Evolutionary conservation across 2,888 invertebrate species (phyloP).

Genomic region (Julus scandinavius): DNA sequence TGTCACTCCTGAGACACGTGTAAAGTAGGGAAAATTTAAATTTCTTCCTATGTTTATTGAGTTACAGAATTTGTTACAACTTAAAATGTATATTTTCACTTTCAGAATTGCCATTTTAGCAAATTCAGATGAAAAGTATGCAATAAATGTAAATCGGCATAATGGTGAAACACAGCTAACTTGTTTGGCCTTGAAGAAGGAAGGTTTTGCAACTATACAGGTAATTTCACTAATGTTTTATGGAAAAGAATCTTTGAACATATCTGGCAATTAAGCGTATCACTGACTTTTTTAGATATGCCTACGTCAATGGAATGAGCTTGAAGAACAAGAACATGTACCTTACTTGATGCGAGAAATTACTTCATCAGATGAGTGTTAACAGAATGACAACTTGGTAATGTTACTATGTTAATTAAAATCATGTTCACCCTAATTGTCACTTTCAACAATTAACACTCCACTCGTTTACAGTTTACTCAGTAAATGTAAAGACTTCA

Average conservation of each 20-base stretch:
- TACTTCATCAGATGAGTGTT: neutral
- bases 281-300: slow-evolving; percentile 24
- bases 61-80: neutral
- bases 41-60: neutral
- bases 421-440: no score
- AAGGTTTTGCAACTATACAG: neutral
- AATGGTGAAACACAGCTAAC: slow-evolving; percentile 26
- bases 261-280: neutral
- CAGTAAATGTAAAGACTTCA: no score
- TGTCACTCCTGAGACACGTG: neutral
- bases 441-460: no score
- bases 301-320: neutral
- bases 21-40: neutral
- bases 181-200: neutral
- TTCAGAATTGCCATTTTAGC: slow-evolving; percentile 45
- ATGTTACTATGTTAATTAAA: no score
- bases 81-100: neutral
- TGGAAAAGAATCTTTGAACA: neutral
- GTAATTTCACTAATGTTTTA: neutral
- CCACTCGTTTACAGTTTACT: no score
- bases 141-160: neutral
- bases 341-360: slow-evolving; percentile 47
- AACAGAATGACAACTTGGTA: neutral
- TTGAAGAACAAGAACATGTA: slow-evolving; percentile 19
- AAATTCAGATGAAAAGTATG: neutral